Percentiles rank a stretch among this genome's conserved stretches.
Conservation (phyloP, 53 echinoderm and acorn worm genomes). For the Echinarachnius parma region DNA sequence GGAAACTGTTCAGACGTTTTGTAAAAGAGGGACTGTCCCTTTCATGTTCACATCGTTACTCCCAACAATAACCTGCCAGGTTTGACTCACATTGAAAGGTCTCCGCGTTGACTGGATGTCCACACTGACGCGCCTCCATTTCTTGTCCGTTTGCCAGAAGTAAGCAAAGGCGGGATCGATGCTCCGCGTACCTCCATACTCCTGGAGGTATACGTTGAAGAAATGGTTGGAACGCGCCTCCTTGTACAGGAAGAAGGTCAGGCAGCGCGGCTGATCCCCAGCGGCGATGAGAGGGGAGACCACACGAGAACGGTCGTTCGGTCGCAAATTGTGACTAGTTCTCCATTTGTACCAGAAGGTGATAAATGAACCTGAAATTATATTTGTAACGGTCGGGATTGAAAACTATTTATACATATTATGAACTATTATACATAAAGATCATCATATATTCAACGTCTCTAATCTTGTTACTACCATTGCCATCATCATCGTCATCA, state of each 20-base stretch:
- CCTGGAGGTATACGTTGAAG: constrained; percentile 10
- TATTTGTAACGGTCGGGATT: too few species aligned
- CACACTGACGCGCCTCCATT: not conserved
- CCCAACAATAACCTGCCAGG: too few species aligned
- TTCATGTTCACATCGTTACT: too few species aligned
- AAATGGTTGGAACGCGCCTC: constrained; percentile 1
- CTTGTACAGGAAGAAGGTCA: constrained; percentile 62
- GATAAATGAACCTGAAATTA: constrained; percentile 7
- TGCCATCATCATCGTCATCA: too few species aligned
- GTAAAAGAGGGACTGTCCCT: too few species aligned
- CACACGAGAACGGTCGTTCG: constrained; percentile 50
- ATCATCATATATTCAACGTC: too few species aligned
- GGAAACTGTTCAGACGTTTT: too few species aligned
- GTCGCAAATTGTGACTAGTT: not conserved
- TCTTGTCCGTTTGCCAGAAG: not conserved
- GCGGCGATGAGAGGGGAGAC: constrained; percentile 54
- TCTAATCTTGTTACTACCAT: too few species aligned
- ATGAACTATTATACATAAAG: too few species aligned
- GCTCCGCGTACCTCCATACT: constrained; percentile 5
- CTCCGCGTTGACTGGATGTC: not conserved
- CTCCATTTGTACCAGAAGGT: constrained; percentile 10
- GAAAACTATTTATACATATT: too few species aligned
- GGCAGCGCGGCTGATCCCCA: constrained; percentile 42
- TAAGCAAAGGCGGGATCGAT: constrained; percentile 18
- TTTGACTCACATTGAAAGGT: constrained; percentile 11